Evolutionary conservation across 1,140 invertebrate genomes (phyloP).

Genomic region (Cydia fagiglandana): DNA sequence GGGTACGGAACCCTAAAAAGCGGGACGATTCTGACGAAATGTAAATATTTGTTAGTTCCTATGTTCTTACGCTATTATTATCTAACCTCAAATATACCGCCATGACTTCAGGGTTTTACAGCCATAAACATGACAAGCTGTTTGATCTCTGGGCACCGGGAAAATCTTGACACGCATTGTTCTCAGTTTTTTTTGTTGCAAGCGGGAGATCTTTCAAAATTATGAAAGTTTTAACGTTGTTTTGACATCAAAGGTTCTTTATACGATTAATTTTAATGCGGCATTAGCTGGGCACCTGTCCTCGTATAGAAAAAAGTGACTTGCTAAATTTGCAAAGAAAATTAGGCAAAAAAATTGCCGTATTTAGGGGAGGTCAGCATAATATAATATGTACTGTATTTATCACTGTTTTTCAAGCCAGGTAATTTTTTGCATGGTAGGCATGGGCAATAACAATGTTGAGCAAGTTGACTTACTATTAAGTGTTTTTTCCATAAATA

Average conservation of each 20-base stretch:
- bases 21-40: background rate
- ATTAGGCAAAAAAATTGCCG: too few relatives aligned
- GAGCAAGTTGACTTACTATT: too few relatives aligned
- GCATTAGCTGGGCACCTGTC: too few relatives aligned
- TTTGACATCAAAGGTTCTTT: background rate
- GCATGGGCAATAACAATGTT: too few relatives aligned
- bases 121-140: slow-evolving; percentile 6
- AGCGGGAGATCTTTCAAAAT: background rate
- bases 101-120: background rate
- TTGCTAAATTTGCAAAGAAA: too few relatives aligned
- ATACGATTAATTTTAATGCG: background rate
- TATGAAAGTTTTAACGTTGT: background rate
- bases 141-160: slow-evolving; percentile 15
- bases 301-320: too few relatives aligned
- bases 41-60: slow-evolving; percentile 2
- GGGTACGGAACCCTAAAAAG: too few relatives aligned
- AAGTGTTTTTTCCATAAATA: too few relatives aligned
- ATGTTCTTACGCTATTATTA: background rate
- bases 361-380: too few relatives aligned
- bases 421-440: too few relatives aligned
- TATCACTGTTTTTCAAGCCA: too few relatives aligned
- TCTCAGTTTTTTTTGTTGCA: background rate
- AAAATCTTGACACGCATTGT: slow-evolving; percentile 16
- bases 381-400: too few relatives aligned
- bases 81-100: slow-evolving; percentile 16